phyloP scores from a whole-genome alignment of 2,113 vertebrate genomes.

The Caloenas nicobarica region DNA sequence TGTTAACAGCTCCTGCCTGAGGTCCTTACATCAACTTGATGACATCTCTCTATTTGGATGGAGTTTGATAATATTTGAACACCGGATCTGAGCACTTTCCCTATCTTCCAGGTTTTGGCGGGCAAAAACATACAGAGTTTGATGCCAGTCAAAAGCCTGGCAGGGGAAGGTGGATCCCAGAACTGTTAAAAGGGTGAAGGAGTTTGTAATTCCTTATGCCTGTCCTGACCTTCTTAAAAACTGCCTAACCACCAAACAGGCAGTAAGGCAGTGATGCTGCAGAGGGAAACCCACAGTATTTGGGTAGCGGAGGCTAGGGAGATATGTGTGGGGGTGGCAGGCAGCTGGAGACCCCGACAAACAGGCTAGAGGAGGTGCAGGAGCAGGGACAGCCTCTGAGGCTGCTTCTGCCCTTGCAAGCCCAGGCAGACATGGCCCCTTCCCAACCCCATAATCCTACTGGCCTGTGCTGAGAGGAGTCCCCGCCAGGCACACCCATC shows the following conservation, averaged over 20 bases:
- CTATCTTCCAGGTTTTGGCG: not conserved
- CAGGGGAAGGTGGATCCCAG: not conserved
- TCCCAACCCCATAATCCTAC: constrained; percentile 56
- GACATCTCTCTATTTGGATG: not conserved
- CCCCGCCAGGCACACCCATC: constrained; percentile 62
- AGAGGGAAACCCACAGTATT: not conserved
- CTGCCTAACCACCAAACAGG: not conserved
- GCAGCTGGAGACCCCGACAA: not conserved
- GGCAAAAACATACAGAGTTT: not conserved
- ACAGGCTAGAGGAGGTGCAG: not conserved
- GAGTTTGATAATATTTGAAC: not conserved
- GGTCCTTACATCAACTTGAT: not conserved
- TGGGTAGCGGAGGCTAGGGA: not conserved
- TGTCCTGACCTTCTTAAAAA: not conserved
- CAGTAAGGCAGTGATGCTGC: not conserved
- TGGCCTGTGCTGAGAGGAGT: constrained; percentile 29
- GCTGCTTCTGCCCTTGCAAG: not conserved
- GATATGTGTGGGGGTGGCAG: not conserved
- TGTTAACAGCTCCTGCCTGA: not conserved
- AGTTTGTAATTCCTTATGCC: not conserved
- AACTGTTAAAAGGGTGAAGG: not conserved
- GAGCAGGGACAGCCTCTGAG: not conserved
- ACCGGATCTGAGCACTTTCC: not conserved
- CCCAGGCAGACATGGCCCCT: constrained; percentile 30
- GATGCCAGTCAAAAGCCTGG: not conserved